phyloP scores from a whole-genome alignment of 2,113 vertebrate species.

The Diglossa brunneiventris region DNA sequence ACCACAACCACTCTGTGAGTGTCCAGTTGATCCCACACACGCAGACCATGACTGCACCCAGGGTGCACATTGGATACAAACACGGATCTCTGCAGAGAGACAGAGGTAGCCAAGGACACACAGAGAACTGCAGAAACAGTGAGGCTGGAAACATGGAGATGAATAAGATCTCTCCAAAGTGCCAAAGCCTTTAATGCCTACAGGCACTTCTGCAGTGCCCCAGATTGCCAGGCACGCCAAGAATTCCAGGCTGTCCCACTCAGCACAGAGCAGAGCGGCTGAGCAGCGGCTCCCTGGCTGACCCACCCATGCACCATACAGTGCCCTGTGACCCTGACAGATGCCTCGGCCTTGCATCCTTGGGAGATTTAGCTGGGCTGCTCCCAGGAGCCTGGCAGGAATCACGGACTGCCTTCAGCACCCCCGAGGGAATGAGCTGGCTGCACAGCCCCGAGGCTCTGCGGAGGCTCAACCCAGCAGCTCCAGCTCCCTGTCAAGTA shows the following conservation, averaged over 20 bases:
- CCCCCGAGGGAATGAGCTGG: background rate
- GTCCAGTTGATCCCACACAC: accelerated
- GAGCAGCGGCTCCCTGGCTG: background rate
- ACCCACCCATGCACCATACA: accelerated
- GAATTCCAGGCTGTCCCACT: background rate
- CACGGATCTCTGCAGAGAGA: accelerated
- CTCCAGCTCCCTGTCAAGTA: background rate
- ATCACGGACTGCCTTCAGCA: background rate
- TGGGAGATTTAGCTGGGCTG: background rate
- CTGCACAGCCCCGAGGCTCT: background rate
- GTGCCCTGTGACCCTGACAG: background rate
- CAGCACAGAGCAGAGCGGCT: accelerated
- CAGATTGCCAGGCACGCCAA: accelerated
- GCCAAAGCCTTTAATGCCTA: background rate
- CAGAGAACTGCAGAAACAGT: accelerated
- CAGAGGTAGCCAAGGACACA: background rate
- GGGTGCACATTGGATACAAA: accelerated
- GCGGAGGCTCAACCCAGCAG: background rate
- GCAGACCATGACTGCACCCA: accelerated
- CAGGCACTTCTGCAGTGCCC: background rate
- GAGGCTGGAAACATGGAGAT: background rate
- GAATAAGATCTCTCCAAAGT: background rate
- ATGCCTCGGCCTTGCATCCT: background rate
- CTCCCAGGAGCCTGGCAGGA: background rate
- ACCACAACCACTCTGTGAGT: background rate